A percentile compares a stretch with the other conserved stretches of the same genome.
Conservation (phyloP, 2,113 vertebrate genomes). For the Mustelus asterias region DNA sequence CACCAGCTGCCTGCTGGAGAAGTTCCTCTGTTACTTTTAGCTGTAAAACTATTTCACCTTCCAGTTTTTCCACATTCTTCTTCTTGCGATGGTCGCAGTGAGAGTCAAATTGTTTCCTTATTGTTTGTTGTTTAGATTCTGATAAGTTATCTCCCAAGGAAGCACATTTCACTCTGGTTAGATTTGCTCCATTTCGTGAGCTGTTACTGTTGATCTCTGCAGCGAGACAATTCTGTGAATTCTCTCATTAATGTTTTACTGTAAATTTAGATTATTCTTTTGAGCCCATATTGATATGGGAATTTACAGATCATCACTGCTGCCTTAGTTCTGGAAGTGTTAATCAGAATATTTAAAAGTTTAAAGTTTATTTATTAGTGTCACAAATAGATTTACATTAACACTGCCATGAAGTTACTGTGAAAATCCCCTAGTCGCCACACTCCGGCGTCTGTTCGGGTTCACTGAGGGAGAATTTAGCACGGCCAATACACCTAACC, state of each 20-base stretch:
- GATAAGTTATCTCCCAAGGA: constrained; percentile 71
- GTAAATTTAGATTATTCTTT: not conserved
- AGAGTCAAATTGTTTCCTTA: constrained; percentile 16
- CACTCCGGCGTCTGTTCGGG: too few species aligned
- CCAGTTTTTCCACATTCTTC: constrained; percentile 58
- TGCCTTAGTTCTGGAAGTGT: not conserved
- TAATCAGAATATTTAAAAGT: too few species aligned
- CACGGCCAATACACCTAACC: too few species aligned
- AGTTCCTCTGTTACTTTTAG: constrained; percentile 70
- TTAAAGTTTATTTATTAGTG: too few species aligned
- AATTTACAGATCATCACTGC: not conserved
- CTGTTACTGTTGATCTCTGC: not conserved
- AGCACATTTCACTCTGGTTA: constrained; percentile 56
- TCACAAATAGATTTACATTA: too few species aligned
- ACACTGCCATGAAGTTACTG: too few species aligned
- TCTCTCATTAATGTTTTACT: not conserved
- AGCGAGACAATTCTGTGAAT: too few species aligned
- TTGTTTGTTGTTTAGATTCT: constrained; percentile 41
- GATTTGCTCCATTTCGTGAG: constrained; percentile 41
- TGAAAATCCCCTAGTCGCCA: too few species aligned
- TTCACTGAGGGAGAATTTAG: too few species aligned
- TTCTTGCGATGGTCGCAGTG: constrained; percentile 3
- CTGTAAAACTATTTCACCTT: constrained; percentile 68
- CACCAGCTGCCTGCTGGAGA: constrained; percentile 48
- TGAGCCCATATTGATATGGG: not conserved